Evolutionary conservation across 2,797 vertebrate genomes (phyloP).

Genomic region (Leptodactylus fallax): DNA sequence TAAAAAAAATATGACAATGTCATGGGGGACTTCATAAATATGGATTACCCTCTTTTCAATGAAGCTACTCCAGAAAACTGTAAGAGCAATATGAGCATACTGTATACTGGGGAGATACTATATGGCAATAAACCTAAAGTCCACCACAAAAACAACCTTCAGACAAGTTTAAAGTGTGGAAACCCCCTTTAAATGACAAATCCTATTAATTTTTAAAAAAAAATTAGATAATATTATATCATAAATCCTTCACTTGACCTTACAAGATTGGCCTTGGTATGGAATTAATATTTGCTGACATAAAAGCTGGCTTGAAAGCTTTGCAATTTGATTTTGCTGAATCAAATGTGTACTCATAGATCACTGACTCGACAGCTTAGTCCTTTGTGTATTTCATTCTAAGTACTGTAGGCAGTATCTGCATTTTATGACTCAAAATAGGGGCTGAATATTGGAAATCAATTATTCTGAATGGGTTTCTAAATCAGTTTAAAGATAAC

Average conservation of each 20-base stretch:
- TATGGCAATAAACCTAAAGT: too few relatives aligned
- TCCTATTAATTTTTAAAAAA: background rate
- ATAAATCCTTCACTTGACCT: background rate
- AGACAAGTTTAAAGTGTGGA: background rate
- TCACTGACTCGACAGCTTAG: background rate
- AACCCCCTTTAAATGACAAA: background rate
- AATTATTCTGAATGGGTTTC: background rate
- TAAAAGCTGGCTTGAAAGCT: constrained; percentile 1
- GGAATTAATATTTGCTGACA: constrained; percentile 27
- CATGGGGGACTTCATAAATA: too few relatives aligned
- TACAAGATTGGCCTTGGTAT: background rate
- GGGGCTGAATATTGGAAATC: background rate
- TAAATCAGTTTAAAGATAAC: background rate
- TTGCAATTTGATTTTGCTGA: constrained; percentile 30
- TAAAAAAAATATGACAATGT: too few relatives aligned
- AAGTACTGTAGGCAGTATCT: background rate
- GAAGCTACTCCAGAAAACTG: background rate
- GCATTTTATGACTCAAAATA: background rate
- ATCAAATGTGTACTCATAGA: constrained; percentile 8
- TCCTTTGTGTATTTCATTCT: background rate
- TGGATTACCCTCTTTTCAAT: background rate
- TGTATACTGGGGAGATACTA: background rate
- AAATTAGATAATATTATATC: background rate
- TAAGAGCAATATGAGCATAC: background rate
- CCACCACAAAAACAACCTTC: background rate